Evolutionary conservation across 2,113 vertebrate genomes (phyloP), one percentile per base, ranked within the genome.

Genomic region (Lynx canadensis): DNA sequence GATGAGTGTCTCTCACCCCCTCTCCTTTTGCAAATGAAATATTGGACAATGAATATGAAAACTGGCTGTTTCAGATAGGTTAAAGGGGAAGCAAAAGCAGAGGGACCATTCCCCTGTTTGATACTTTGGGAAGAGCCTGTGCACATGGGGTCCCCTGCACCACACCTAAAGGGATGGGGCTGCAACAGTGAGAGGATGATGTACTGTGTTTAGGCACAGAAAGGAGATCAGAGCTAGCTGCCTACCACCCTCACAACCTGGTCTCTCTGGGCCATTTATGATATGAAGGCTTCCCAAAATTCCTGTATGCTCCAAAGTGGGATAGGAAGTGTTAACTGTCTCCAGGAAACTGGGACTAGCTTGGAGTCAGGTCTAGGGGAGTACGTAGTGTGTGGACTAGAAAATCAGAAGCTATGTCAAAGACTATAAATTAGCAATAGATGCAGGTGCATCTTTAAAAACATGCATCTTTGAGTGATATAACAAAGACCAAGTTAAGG

Each of bases 201-300:
- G 2, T 27, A 9, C n/a, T 52, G 21, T 52, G 7, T 60, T 73
- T 66, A 52, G 25, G 10, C 1, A 81, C 38, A 57, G 79, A 29
- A 4, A 69, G 27, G 55, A 15, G 27, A 78, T 31, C n/a, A 55
- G 55, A 63, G 27, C 15, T 79, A 13, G 7, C 25, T 41, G 16
- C 48, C 45, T 6, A 23, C 52, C 4, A 11, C 29, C 14, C 4
- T 69, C 10, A 50, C 60, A 50, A 4, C 31, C 27, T 52, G 48
- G 25, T 31, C 3, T 65, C 14, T 16, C 2, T 4, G 29, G 25
- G 11, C 18, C 57, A 0, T 33, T 55, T 13, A 33, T 71, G 41
- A 36, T 4, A 0, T 45, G 27, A 2, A 9, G 16, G 16, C 6
- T 52, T 15, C 48, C 16, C 5, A 0, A 29, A 52, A 55, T 41